These are phyloP conservation scores for Raja brachyura DNA, from an alignment of 2,113 vertebrate genomes.

Conservation along the genomic window DNA sequence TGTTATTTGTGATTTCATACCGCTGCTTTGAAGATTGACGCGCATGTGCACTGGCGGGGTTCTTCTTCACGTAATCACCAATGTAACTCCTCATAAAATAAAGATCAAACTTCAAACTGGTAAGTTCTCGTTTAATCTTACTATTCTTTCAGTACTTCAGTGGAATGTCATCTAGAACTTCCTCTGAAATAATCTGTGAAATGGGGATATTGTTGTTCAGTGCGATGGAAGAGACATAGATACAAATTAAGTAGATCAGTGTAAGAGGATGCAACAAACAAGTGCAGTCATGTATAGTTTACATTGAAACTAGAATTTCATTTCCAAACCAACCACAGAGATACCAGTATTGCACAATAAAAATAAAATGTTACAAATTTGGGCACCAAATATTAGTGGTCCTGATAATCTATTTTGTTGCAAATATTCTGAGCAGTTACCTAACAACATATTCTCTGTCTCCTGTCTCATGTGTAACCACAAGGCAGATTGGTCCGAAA, in stretches of 20 bases:
- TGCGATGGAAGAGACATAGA: not conserved
- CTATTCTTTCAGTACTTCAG: too few species aligned
- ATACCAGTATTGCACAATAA: not conserved
- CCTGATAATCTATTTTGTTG: not conserved
- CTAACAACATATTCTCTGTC: not conserved
- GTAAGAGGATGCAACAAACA: not conserved
- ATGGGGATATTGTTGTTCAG: not conserved
- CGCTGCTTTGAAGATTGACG: too few species aligned
- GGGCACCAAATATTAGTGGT: not conserved
- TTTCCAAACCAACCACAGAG: not conserved
- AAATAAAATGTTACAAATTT: not conserved
- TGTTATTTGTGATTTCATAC: too few species aligned
- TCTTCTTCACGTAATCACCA: too few species aligned
- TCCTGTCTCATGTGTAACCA: not conserved
- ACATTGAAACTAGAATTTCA: not conserved
- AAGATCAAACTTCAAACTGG: too few species aligned
- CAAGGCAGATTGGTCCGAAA: not conserved
- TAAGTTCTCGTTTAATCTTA: too few species aligned
- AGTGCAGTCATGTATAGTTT: not conserved
- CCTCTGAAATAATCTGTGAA: too few species aligned
- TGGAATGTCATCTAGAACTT: too few species aligned
- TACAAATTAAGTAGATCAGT: not conserved
- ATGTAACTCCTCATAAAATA: too few species aligned
- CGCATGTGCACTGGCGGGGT: too few species aligned
- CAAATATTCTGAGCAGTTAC: not conserved